phyloP scores from a whole-genome alignment of 2,797 vertebrate genomes.

The Crotalus adamanteus region DNA sequence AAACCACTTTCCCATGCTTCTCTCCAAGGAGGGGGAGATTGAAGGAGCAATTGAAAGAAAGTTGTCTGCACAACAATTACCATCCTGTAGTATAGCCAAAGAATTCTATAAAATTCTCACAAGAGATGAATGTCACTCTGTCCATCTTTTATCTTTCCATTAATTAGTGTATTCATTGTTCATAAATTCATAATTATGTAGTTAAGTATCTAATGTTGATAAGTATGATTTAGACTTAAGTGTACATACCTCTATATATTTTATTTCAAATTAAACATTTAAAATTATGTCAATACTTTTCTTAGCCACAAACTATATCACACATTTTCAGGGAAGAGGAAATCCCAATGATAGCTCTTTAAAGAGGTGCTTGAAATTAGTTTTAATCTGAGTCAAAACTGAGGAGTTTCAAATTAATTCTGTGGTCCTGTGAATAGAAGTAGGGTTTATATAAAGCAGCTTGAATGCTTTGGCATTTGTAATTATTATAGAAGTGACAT shows the following conservation, averaged over 20 bases:
- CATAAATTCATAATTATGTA: neutral
- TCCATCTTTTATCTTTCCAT: neutral
- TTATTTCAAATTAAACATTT: neutral
- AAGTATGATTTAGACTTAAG: neutral
- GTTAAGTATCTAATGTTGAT: neutral
- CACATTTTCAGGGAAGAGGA: neutral
- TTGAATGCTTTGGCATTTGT: neutral
- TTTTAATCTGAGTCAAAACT: neutral
- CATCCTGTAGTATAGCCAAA: neutral
- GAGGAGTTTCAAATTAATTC: neutral
- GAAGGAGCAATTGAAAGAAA: neutral
- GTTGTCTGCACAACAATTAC: neutral
- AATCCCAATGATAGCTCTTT: neutral
- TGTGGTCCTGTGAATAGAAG: neutral
- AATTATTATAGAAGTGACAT: neutral
- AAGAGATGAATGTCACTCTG: neutral
- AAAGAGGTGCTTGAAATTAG: neutral
- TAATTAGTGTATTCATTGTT: neutral
- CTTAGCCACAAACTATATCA: neutral
- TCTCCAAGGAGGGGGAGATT: neutral
- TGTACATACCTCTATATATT: neutral
- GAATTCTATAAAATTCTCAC: neutral
- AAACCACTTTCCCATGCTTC: neutral
- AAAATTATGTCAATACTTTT: neutral
- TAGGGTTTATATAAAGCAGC: neutral